These are phyloP conservation scores for Sebastes nivosus DNA, from an alignment of 2,797 vertebrate species.

Conservation along the genomic window DNA sequence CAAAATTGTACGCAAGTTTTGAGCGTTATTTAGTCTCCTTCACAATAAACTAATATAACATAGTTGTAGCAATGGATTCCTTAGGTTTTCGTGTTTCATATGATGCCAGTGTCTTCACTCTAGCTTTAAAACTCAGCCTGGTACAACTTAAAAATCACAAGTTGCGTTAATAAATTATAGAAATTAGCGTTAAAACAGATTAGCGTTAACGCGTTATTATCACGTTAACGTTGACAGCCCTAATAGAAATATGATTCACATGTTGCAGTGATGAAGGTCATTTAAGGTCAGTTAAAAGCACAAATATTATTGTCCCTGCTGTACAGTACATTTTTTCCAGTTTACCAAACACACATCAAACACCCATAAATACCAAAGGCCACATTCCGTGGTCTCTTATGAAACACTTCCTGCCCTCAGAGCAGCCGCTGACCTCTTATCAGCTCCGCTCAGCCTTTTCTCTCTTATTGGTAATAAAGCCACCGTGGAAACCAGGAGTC, in stretches of 20 bases:
- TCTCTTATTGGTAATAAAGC: slow-evolving; percentile 28
- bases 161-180: too few relatives aligned
- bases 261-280: background rate
- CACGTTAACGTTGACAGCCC: too few relatives aligned
- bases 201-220: too few relatives aligned
- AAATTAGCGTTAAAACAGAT: too few relatives aligned
- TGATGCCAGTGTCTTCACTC: too few relatives aligned
- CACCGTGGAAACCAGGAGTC: slow-evolving; percentile 24
- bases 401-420: slow-evolving; percentile 57
- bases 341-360: slow-evolving; percentile 36
- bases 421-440: slow-evolving; percentile 41
- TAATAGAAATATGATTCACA: background rate
- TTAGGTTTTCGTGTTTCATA: too few relatives aligned
- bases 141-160: too few relatives aligned
- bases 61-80: too few relatives aligned
- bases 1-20: too few relatives aligned
- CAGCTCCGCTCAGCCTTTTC: slow-evolving; percentile 50
- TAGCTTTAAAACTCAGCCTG: too few relatives aligned
- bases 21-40: too few relatives aligned
- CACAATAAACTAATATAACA: too few relatives aligned
- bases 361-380: slow-evolving; percentile 21
- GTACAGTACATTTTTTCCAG: background rate
- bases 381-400: slow-evolving; percentile 45
- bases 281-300: background rate
- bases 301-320: slow-evolving; percentile 13